Percentiles rank a stretch among this genome's conserved stretches.
Evolutionary conservation across 1,140 invertebrate species (phyloP).

Genomic region (Drosophila virilis): DNA sequence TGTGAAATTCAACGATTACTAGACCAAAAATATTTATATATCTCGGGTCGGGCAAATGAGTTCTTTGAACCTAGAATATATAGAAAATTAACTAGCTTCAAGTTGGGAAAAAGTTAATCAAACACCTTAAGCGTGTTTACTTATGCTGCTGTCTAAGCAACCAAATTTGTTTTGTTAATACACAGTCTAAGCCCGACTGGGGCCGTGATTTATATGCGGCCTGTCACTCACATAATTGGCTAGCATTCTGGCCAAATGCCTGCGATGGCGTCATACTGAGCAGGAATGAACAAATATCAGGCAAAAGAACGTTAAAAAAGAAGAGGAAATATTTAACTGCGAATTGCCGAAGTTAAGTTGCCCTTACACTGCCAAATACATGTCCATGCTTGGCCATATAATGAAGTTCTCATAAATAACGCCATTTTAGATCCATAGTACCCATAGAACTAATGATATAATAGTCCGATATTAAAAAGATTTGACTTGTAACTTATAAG

Average conservation of each 20-base stretch:
- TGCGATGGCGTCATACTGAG: conserved; percentile 67
- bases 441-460: neutral
- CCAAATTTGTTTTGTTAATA: conserved; percentile 6
- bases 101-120: conserved; percentile 4
- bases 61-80: conserved; percentile 47
- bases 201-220: conserved; percentile 68
- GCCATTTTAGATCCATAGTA: no score
- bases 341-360: neutral
- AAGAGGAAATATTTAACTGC: neutral
- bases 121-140: conserved; percentile 29
- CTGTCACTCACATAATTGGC: conserved; percentile 59
- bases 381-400: no score
- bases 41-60: conserved; percentile 25
- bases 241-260: conserved; percentile 27
- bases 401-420: no score
- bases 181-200: conserved; percentile 12
- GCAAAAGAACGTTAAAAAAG: neutral
- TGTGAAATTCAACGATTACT: conserved; percentile 30
- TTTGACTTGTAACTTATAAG: neutral
- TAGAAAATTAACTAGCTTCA: conserved; percentile 43
- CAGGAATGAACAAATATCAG: neutral
- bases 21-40: conserved; percentile 1
- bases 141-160: conserved; percentile 13
- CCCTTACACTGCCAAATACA: neutral
- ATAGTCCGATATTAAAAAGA: neutral